Conservation (phyloP, 2,113 vertebrate genomes). For the Alouatta palliata region DNA sequence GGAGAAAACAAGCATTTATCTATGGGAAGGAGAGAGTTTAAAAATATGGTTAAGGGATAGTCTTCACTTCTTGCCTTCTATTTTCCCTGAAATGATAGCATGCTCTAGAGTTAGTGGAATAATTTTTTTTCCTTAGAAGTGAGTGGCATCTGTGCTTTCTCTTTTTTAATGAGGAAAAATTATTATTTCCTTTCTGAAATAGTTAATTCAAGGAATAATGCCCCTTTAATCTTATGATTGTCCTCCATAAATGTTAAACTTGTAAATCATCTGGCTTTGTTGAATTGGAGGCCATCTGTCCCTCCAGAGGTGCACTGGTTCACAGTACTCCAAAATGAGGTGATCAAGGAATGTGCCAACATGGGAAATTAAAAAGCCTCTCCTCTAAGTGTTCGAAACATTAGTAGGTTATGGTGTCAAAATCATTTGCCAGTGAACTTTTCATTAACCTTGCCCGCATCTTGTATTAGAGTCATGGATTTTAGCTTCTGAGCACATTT, state of each 20-base stretch:
- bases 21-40: not conserved
- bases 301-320: not conserved
- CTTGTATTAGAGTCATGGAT: not conserved
- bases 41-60: rapidly evolving
- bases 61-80: not conserved
- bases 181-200: not conserved
- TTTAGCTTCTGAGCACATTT: not conserved
- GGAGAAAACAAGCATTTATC: not conserved
- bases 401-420: not conserved
- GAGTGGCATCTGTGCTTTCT: not conserved
- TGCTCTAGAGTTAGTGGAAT: not conserved
- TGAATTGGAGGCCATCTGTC: constrained; percentile 28
- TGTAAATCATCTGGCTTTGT: constrained; percentile 35
- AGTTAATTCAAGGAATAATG: not conserved
- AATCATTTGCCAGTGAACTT: not conserved
- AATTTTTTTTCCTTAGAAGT: not conserved
- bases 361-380: not conserved
- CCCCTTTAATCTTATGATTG: not conserved
- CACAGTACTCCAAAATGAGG: not conserved
- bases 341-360: not conserved
- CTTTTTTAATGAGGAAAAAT: not conserved
- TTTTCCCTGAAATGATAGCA: not conserved
- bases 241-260: not conserved
- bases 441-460: constrained; percentile 5
- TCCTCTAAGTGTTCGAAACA: not conserved